These are phyloP conservation scores for Aphyosemion australe DNA, from an alignment of 2,113 vertebrate genomes.

Conservation along the genomic window DNA sequence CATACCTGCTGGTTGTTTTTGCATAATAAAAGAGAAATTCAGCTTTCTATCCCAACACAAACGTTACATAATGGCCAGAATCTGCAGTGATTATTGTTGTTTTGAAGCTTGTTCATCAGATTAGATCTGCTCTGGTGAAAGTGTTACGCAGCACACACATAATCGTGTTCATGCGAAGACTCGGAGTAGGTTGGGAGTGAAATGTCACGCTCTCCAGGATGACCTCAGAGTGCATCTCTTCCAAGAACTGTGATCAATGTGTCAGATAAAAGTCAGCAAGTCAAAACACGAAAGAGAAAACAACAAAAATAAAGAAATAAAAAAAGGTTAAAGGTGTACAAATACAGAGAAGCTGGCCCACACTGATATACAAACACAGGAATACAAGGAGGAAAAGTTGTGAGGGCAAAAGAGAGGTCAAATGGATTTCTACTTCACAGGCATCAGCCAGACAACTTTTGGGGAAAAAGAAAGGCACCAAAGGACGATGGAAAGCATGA, in stretches of 20 bases:
- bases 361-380: slow-evolving; percentile 27
- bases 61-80: slow-evolving; percentile 25
- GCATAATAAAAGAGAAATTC: slow-evolving; percentile 21
- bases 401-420: slow-evolving; percentile 42
- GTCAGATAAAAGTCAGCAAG: slow-evolving; percentile 60
- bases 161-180: slow-evolving; percentile 4
- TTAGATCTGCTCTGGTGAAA: slow-evolving; percentile 14
- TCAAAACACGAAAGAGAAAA: slow-evolving; percentile 37
- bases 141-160: slow-evolving; percentile 7
- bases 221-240: slow-evolving; percentile 46
- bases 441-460: slow-evolving; percentile 57
- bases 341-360: neutral
- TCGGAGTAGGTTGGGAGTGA: slow-evolving; percentile 27
- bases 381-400: slow-evolving; percentile 27
- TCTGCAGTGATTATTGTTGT: slow-evolving; percentile 28
- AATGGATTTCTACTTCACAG: slow-evolving; percentile 64
- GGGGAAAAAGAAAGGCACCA: neutral
- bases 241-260: slow-evolving; percentile 53
- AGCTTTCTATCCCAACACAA: slow-evolving; percentile 20
- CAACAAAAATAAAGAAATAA: neutral
- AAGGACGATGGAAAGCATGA: slow-evolving; percentile 26
- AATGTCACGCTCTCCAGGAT: slow-evolving; percentile 43
- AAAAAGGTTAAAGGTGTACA: slow-evolving; percentile 6
- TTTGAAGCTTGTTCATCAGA: slow-evolving; percentile 20
- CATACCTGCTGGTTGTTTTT: slow-evolving; percentile 32